Base-by-base conservation (phyloP, 2,113 vertebrate species). In the Oxyura jamaicensis region DNA sequence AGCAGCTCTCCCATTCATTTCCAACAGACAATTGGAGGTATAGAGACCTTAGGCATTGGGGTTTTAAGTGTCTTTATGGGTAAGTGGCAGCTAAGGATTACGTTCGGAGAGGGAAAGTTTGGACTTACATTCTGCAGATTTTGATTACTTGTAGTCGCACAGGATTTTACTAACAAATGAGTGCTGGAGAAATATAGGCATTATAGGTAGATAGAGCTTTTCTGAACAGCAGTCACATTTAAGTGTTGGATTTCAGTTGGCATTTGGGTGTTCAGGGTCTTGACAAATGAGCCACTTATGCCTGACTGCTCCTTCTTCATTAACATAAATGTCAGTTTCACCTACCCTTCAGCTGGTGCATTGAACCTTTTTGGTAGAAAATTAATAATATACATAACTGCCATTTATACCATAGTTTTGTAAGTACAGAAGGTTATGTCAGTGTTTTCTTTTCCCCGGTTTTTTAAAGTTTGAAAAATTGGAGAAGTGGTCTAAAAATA, bases 371-470 rank as follows among this genome's bases (percentile, higher is more conserved):
- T 91, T 52, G 23, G 59, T 72, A 48, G 66, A 13, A 79, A 44
- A 39, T 72, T 63, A 52, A 2, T 55, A 26, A 41, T 73, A 29
- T 13, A 4, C 6, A 3, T 69, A 10, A 5, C 13, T 5, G 3
- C 50, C 76, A 12, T 58, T 75, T 69, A 25, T 67, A 20, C 12
- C 8, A 31, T 62, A 83, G 36, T 79, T 88, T 23, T 69, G 79
- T 44, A 69, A 39, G 26, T 4, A 65, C 13, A 79, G 41, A 48
- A 77, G 17, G 3, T 62, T 84, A 39, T 2, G 1, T 5, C 15
- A 69, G 35, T 62, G 20, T 1, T 8, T 35, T 56, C 33, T 56
- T 39, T 3, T 0, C 5, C n/a, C 3, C 17, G 11, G 0, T 56
- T 80, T 9, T 59, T 85, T 78, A 13, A 81, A 58, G 28, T 46